Evolutionary conservation across 1,140 invertebrate genomes (phyloP).

Genomic region (Drosophila punjabiensis): DNA sequence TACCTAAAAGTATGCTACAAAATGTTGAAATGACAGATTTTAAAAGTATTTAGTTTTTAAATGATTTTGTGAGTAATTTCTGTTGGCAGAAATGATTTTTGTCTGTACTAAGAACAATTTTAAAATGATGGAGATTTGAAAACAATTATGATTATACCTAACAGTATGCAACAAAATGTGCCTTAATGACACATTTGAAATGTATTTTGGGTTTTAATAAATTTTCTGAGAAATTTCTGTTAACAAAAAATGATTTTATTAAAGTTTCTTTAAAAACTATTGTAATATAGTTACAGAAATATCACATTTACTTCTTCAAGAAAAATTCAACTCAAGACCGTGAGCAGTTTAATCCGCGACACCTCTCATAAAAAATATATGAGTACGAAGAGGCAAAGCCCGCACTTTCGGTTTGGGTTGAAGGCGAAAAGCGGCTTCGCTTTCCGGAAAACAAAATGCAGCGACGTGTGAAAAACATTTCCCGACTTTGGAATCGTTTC

Average conservation of each 20-base stretch:
- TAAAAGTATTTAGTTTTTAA: no score
- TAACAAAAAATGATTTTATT: no score
- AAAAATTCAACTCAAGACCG: not conserved
- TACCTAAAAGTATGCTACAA: no score
- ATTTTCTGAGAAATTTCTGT: not conserved
- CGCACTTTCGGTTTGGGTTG: slow-evolving; percentile 1
- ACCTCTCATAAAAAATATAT: slow-evolving; percentile 60
- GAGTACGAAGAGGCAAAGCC: slow-evolving; percentile 18
- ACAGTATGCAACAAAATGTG: not conserved
- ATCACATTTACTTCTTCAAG: not conserved
- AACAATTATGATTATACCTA: not conserved
- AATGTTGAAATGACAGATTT: no score
- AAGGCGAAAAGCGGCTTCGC: slow-evolving; percentile 32
- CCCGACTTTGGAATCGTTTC: slow-evolving; percentile 66
- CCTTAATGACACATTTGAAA: not conserved
- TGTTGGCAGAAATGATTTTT: no score
- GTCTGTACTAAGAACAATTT: no score
- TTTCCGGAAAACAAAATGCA: slow-evolving; percentile 77
- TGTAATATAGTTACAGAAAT: not conserved
- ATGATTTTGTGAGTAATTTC: no score
- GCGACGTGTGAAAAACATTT: slow-evolving; percentile 80
- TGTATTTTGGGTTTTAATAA: not conserved
- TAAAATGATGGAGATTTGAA: not conserved
- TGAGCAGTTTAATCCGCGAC: slow-evolving; percentile 26
- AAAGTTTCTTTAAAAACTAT: not conserved